Evolutionary conservation across 2,113 vertebrate genomes (phyloP), one percentile per base, ranked within the genome.

Genomic region (Collichthys lucidus): DNA sequence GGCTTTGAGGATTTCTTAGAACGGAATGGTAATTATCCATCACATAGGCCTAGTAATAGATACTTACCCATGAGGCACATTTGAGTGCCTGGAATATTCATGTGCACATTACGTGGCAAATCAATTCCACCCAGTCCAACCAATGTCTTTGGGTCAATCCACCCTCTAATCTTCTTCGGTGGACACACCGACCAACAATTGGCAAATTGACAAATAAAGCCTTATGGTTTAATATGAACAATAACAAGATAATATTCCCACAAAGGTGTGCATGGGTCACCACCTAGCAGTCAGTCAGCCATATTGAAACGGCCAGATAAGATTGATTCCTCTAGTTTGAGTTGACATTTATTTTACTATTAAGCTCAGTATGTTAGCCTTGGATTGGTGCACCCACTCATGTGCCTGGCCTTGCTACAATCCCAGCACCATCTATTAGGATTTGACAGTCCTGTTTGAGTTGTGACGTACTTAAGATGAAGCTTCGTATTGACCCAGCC

Each of bases 401-500:
- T 9, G 14, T 35, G 44, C 35, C 68, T 81, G 86, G 79, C 70
- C 81, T 81, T 5, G 31, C 57, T 49, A 50, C 42, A 71, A 79
- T 66, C 67, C 57, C 19, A 44, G 53, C 72, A 11, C 53, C n/a
- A 24, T 67, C 46, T 15, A 26, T 69, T 40, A 69, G 52, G 0
- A 11, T 62, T 26, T 67, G 24, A 79, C 50, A 69, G 24, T 63
- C 5, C 35, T 46, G 66, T 83, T 49, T 40, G 26, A 69, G 40
- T 52, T 74, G 19, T 55, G 35, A 72, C 46, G 7, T 20, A 15
- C 46, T 52, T n/a, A 11, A 55, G 78, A 29, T 71, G 11, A 47
- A 26, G 46, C 56, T 71, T 71, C 11, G 66, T 24, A 17, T 15
- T 10, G n/a, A 59, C 47, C 40, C 60, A 31, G 26, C 16, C 52